Evolutionary conservation across 2,888 invertebrate genomes (phyloP), one percentile per base, ranked within the genome.

Genomic region (Limulus polyphemus): DNA sequence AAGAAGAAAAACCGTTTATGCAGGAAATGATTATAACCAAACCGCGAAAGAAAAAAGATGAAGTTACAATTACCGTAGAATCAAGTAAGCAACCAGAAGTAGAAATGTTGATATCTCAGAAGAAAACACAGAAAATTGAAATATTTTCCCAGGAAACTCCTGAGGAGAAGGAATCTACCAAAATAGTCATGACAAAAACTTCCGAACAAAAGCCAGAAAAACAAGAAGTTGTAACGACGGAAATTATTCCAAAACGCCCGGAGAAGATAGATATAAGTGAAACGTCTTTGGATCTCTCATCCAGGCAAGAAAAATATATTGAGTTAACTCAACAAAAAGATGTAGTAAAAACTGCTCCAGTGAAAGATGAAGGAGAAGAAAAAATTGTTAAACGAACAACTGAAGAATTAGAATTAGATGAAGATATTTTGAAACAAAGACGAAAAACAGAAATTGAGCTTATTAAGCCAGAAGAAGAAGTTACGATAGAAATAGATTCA

Each of bases 191-290:
- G 13, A 11, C 54, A 16, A 54, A 54, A 54, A 54, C 16, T 16
- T 13, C 14, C n/a, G 56, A 50, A 14, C 50, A 62, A 13, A 56
- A 57, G 51, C 52, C 51, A 12, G 57, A 32, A 47, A 50, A 49
- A 49, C 56, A 65, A 14, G 58, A 17, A 14, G 13, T 56, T 47
- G 16, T 47, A 4, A 51, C 47, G 14, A 14, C 55, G 10, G 57
- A 65, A 52, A 32, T 32, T 1, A 65, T 57, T 57, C 16, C 14
- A 12, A 60, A 62, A 52, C 32, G 32, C 51, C 60, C 14, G 46
- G 56, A 60, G 46, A 56, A 57, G 52, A 32, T 32, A 32, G 32
- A 32, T 32, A 7, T 32, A 32, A 32, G 32, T 32, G 32, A 32
- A 32, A 32, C 32, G 32, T 32, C 32, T 32, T 32, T 32, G 32